These are phyloP conservation scores for Otus sunia DNA, from an alignment of 2,113 vertebrate species.

Conservation along the genomic window DNA sequence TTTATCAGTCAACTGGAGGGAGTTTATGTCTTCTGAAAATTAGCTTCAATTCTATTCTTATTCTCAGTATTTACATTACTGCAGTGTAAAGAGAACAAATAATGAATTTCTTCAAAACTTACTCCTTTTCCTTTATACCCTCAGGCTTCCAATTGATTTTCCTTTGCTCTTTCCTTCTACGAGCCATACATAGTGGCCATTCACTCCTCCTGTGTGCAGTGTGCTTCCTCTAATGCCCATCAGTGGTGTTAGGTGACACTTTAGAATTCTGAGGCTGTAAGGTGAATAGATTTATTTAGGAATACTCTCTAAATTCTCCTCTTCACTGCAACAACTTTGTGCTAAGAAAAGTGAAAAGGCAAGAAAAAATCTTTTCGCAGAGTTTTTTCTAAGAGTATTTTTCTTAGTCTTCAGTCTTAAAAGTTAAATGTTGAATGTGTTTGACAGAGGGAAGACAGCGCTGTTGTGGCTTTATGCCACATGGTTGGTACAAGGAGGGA, in stretches of 20 bases:
- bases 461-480: rapidly evolving
- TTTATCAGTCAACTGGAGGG: neutral
- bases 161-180: neutral
- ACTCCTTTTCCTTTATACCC: neutral
- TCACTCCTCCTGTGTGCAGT: neutral
- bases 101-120: neutral
- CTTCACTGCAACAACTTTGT: neutral
- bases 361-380: neutral
- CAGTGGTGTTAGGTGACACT: neutral
- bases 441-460: neutral
- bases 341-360: neutral
- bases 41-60: neutral
- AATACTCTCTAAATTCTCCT: neutral
- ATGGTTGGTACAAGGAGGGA: neutral
- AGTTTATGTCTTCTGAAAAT: neutral
- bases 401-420: neutral
- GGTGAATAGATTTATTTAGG: neutral
- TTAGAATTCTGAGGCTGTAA: neutral
- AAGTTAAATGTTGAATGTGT: rapidly evolving
- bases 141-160: neutral
- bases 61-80: neutral
- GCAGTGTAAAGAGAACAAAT: neutral
- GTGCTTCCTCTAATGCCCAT: neutral
- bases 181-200: neutral
- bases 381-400: neutral